Base-by-base conservation (phyloP, 1,140 invertebrate genomes). In the Macrocentrus cingulum region DNA sequence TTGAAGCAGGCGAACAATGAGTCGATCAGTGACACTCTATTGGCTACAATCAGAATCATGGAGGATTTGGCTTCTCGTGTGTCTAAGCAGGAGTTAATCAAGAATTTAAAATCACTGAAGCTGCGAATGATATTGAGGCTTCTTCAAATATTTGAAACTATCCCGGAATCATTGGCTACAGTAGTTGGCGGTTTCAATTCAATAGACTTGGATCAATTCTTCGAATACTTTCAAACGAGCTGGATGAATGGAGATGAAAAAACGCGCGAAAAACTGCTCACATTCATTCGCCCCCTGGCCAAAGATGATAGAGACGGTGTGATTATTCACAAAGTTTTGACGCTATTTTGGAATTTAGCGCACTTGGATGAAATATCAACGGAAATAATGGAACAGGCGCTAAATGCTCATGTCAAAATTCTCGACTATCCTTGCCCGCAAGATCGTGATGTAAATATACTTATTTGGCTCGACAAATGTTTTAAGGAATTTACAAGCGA, bases 301-400 rank as follows among this genome's bases (percentile, higher is more conserved):
- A 96, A 99, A 80, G 96, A 97, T 80, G 96, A 99, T 80, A 98
- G 98, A 77, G 95, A 98, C 79, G 96, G 96, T 56, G 92, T 98
- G 11, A 98, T 99, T 95, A 95, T 95, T 44, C 91, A 97, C 73
- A 99, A 98, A 84, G 93, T 97, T 11, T 82, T 99, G 60, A 94
- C 94, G 50, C 81, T 99, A 13, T 91, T 99, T 74, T 99, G 96
- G 96, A 97, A 95, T 73, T 83, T 99, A 69, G 95, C 95, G 15
- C 95, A 98, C 79, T 94, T 92, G 51, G 91, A 95, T 69, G 95
- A 98, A 80, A 91, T 97, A 37, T 91, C 94, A 46, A 97, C 93
- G 1, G 96, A 99, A 80, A 97, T 98, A 62, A 94, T 98, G 87
- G 96, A 99, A 79, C 94, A 98, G 72, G 95, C 96, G 1, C 78